Conservation (phyloP, 2,888 invertebrate genomes). For the Pegoplata infirma region DNA sequence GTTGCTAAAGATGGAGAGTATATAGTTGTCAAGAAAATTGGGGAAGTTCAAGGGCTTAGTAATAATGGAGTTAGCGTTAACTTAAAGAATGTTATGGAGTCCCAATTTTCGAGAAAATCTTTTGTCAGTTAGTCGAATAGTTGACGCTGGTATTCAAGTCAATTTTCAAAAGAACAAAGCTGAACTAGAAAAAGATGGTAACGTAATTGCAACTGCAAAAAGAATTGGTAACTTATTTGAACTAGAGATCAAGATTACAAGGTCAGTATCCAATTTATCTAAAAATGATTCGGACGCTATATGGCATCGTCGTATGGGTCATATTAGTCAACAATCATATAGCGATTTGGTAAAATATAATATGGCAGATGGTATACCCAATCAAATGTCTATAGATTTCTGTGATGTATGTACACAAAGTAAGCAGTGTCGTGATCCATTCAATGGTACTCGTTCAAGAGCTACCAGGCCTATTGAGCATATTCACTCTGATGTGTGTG, state of each 20-base stretch:
- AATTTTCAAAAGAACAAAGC: background rate
- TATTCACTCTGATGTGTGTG: no score
- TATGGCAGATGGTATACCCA: background rate
- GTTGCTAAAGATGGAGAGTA: constrained; percentile 13
- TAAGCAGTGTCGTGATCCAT: no score
- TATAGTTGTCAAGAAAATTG: background rate
- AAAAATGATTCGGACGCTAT: background rate
- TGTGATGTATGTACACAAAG: constrained; percentile 2
- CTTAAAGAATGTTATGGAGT: background rate
- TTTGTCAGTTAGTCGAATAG: background rate
- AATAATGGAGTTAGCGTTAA: background rate
- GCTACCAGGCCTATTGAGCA: background rate
- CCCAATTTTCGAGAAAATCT: background rate
- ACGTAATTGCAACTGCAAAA: background rate
- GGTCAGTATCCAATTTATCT: background rate
- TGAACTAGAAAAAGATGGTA: background rate
- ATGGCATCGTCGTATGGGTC: background rate
- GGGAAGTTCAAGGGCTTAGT: background rate
- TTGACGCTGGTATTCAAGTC: background rate
- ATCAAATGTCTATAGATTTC: background rate
- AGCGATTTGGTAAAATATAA: background rate
- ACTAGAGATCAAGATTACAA: background rate
- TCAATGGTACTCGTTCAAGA: constrained; percentile 12
- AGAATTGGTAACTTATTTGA: constrained; percentile 6
- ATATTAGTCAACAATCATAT: background rate